Conservation (phyloP, 1,140 invertebrate genomes). For the Teleogryllus occipitalis region DNA sequence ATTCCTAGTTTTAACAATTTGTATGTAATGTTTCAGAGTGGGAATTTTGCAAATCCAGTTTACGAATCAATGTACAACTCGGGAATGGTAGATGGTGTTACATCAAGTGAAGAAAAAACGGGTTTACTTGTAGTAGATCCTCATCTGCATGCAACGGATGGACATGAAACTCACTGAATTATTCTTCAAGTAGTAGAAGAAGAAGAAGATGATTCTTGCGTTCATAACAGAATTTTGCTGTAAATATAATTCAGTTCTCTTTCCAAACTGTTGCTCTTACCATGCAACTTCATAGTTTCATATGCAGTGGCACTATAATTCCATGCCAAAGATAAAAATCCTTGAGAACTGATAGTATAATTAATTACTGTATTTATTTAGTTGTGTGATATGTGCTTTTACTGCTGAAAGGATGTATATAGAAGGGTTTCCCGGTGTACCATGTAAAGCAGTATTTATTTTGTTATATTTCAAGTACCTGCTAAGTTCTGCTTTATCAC, state of each 20-base stretch:
- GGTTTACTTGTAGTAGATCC: conserved; percentile 34
- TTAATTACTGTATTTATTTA: neutral
- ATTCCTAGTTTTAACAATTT: neutral
- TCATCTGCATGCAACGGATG: neutral
- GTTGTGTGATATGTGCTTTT: neutral
- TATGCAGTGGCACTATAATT: neutral
- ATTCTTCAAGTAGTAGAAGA: neutral
- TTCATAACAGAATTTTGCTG: neutral
- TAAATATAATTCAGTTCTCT: neutral
- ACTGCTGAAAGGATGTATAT: neutral
- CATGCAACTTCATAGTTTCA: neutral
- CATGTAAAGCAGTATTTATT: conserved; percentile 1
- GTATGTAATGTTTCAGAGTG: conserved; percentile 40
- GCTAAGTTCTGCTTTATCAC: neutral
- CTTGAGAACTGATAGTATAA: neutral
- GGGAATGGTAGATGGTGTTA: conserved; percentile 38
- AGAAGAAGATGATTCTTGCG: neutral
- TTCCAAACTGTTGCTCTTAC: neutral
- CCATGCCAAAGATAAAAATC: neutral
- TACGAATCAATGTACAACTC: conserved; percentile 68
- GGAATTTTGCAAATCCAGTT: conserved; percentile 75
- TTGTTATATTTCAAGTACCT: neutral
- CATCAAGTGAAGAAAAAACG: conserved; percentile 45
- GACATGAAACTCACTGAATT: neutral
- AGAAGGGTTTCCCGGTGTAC: neutral